These are phyloP conservation scores for Pygoscelis antarcticus DNA, from an alignment of 2,113 vertebrate species.

Conservation along the genomic window DNA sequence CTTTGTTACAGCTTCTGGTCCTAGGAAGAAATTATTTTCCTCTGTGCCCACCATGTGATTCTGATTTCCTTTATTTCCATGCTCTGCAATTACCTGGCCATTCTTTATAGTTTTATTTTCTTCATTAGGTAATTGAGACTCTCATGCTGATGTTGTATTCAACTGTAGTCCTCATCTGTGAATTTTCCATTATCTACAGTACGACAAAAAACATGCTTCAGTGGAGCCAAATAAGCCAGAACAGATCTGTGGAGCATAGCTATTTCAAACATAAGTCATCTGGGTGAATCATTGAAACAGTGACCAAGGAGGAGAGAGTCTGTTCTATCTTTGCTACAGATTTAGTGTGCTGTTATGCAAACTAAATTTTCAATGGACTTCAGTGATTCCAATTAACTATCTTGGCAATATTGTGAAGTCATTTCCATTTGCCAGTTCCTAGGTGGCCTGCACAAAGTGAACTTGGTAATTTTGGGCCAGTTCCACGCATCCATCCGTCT, in stretches of 20 bases:
- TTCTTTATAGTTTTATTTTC: slow-evolving; percentile 4
- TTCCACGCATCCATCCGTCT: background rate
- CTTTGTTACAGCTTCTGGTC: background rate
- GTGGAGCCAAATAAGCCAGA: slow-evolving; percentile 22
- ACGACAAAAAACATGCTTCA: background rate
- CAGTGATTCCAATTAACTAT: background rate
- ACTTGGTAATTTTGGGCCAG: background rate
- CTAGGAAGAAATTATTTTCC: background rate
- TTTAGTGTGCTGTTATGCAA: background rate
- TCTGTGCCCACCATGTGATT: background rate
- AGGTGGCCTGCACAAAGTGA: slow-evolving; percentile 10
- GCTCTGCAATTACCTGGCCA: background rate
- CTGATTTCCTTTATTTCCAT: background rate
- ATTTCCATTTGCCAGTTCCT: slow-evolving; percentile 15
- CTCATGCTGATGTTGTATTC: background rate
- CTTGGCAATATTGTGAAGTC: background rate
- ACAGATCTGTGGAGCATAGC: background rate
- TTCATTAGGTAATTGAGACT: slow-evolving; percentile 13
- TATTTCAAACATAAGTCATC: slow-evolving; percentile 6
- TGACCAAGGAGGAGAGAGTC: slow-evolving; percentile 3
- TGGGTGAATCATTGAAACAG: background rate
- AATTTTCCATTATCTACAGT: background rate
- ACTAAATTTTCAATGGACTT: background rate
- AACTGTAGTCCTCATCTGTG: slow-evolving; percentile 19
- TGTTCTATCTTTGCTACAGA: background rate